A percentile compares a stretch with the other conserved stretches of the same genome.
These are phyloP conservation scores for Chiloscyllium plagiosum DNA, from an alignment of 2,113 vertebrate species.

Conservation along the genomic window DNA sequence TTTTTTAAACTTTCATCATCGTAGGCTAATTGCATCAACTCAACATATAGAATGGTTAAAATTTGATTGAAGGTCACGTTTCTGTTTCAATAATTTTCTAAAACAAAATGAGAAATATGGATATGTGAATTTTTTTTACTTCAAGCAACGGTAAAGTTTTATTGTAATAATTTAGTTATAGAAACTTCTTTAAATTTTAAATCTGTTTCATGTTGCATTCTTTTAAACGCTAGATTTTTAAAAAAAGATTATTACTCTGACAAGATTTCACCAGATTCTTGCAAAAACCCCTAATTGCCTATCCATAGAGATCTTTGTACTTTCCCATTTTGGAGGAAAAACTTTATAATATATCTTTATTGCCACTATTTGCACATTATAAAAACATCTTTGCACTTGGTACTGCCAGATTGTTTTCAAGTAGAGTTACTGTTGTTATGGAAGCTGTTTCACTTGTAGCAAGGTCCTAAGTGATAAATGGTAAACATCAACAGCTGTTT, in stretches of 20 bases:
- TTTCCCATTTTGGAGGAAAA: neutral
- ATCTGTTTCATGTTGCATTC: neutral
- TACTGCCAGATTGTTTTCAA: neutral
- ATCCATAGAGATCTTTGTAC: neutral
- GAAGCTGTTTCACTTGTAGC: neutral
- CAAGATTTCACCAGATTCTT: neutral
- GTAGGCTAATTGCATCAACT: neutral
- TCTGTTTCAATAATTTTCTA: neutral
- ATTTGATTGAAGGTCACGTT: neutral
- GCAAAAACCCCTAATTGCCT: neutral
- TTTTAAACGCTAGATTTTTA: neutral
- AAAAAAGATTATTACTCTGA: neutral
- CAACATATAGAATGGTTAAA: neutral
- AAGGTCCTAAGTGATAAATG: neutral
- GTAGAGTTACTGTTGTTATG: neutral
- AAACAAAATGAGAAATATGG: neutral
- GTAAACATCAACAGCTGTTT: neutral
- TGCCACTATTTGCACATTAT: neutral
- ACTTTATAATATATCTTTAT: neutral
- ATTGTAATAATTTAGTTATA: neutral
- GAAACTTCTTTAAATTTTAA: neutral
- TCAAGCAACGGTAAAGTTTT: neutral
- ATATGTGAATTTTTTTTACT: neutral
- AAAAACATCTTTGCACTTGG: neutral
- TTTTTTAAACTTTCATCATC: neutral